Base-by-base conservation (phyloP, 2,888 invertebrate species). In the Acanthosepion pharaonis region DNA sequence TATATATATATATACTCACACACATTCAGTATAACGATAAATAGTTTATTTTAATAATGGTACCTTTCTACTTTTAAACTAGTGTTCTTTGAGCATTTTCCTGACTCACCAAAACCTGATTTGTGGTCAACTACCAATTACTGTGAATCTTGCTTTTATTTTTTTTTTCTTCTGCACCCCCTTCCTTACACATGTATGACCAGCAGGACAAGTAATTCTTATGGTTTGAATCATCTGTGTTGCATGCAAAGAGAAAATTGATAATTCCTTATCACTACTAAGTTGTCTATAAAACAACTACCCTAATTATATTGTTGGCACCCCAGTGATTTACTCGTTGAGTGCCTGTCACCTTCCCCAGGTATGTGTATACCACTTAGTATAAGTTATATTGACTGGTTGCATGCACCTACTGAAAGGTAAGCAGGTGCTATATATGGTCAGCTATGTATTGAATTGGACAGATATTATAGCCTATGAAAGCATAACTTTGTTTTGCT, bases 301-400 rank as follows among this genome's bases (percentile, higher is more conserved):
- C 78, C 78, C 78, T 78, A 78, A 78, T 78, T 78, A 78, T 78
- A 78, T 78, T 78, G 78, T 78, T 33, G n/a, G 11, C 78, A n/a
- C 78, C 78, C 78, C 78, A 78, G n/a, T 78, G 78, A 78, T 78
- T 78, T 78, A 78, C 78, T 78, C 33, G n/a, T 78, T 78, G 78
- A 78, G 33, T 78, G n/a, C 78, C 78, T 78, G 78, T 78, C 78
- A 78, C 78, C 78, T 78, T 78, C n/a, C n/a, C n/a, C 78, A 78
- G n/a, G 33, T 78, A 78, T 78, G n/a, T n/a, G 78, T 78, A 78
- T 11, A 78, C n/a, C n/a, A n/a, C 78, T 78, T 78, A 78, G 78
- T 78, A 78, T 78, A 78, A 78, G 11, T 18, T 78, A 78, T n/a
- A 78, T 78, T 78, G n/a, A 15, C 15, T 78, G 5, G 23, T 23